These are phyloP conservation scores for Saimiri boliviensis DNA, from an alignment of 2,113 vertebrate genomes.

Conservation along the genomic window DNA sequence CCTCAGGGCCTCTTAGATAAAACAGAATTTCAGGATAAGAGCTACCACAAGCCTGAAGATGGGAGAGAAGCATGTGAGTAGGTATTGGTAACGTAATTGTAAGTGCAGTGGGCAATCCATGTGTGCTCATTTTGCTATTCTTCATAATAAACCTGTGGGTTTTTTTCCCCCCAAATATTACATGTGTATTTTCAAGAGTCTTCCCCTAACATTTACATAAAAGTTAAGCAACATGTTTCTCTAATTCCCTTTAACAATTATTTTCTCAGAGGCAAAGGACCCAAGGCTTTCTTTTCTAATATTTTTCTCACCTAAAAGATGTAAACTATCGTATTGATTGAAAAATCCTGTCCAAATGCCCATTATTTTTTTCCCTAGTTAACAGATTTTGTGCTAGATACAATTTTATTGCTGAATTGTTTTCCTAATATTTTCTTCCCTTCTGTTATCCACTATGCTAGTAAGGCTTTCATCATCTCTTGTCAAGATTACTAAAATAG, in stretches of 20 bases:
- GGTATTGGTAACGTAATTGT: not conserved
- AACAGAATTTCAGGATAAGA: not conserved
- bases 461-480: not conserved
- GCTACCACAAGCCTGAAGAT: not conserved
- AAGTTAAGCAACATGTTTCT: not conserved
- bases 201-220: not conserved
- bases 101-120: not conserved
- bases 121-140: not conserved
- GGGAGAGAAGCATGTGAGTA: not conserved
- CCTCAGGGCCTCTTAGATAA: not conserved
- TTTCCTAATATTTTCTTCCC: not conserved
- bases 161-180: not conserved
- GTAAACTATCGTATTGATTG: not conserved
- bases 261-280: not conserved
- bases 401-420: not conserved
- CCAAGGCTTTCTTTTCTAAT: not conserved
- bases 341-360: not conserved
- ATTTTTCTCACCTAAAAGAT: not conserved
- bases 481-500: not conserved
- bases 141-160: not conserved
- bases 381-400: not conserved
- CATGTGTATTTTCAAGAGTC: not conserved
- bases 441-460: not conserved
- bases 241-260: not conserved
- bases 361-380: not conserved